Evolutionary conservation across 2,797 vertebrate genomes (phyloP), one percentile per base, ranked within the genome.

Genomic region (Podarcis siculus): DNA sequence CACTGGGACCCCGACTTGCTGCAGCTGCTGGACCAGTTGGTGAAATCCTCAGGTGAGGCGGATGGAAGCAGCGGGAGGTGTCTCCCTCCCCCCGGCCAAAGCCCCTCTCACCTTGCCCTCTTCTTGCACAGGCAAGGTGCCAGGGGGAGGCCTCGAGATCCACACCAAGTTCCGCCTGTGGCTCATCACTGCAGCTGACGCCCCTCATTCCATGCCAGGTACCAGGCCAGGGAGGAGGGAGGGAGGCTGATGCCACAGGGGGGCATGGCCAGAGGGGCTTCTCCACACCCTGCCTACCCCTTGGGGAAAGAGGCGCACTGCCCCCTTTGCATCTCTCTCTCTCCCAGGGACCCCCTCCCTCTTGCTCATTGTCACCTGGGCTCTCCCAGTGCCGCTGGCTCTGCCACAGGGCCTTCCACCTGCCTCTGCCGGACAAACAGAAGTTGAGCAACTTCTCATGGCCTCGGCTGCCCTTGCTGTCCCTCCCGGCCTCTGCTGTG

Each of bases 141-240:
- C 45, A 2, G 8, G 1, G 8, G 19, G 12, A 9, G 15, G 19
- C 23, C 1, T 69, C 3, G 73, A 83, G 45, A 79, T 95, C 84
- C 94, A 98, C 80, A 95, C 95, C 5, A 69, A 94, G 85, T 98
- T 98, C 90, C 96, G 95, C 42, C 89, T 98, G 83, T 98, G 98
- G 98, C 96, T 98, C 83, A 96, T 98, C 88, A 96, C 96, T 10
- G 87, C 96, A 69, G 96, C 95, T 37, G 73, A 95, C 17, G 84
- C 91, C 13, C 83, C 89, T 3, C n/a, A 58, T 75, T 95, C 95
- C 13, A 88, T 98, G 86, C 98, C 98, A 96, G 98, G 98, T 98
- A 25, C 1, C 4, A 21, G 39, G 2, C 42, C n/a, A 32, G 58
- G 39, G 10, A 5, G 7, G 23, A 19, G 67, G 17, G n/a, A 3